Percentiles rank a stretch among this genome's conserved stretches.
Evolutionary conservation across 30 jellyfish, hydroid and myxozoan genomes (phyloP).

Genomic region (Aurelia aurita): DNA sequence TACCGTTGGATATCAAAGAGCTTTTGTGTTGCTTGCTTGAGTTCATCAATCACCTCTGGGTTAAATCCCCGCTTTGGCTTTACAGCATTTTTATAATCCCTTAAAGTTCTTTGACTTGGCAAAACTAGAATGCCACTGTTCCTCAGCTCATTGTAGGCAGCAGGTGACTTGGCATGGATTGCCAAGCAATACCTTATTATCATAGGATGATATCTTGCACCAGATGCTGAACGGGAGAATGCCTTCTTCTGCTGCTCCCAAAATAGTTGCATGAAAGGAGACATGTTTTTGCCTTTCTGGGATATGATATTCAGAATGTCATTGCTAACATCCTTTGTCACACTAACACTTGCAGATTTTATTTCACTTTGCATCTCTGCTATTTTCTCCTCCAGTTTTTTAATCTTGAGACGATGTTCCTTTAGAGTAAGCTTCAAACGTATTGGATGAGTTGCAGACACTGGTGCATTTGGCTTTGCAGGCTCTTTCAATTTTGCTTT

Average conservation of each 20-base stretch:
- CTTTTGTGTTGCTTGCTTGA: neutral
- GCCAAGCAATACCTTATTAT: constrained; percentile 33
- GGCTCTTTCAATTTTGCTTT: constrained; percentile 1
- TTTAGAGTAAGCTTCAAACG: constrained; percentile 15
- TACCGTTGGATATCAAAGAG: constrained; percentile 5
- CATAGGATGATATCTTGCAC: constrained; percentile 28
- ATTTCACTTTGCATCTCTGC: constrained; percentile 28
- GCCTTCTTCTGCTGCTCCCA: constrained; percentile 25
- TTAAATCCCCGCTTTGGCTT: constrained; percentile 23
- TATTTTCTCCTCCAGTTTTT: constrained; percentile 6
- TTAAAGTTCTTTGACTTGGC: constrained; percentile 17
- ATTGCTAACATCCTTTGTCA: constrained; percentile 2
- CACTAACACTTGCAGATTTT: neutral
- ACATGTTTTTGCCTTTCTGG: constrained; percentile 5
- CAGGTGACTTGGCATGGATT: constrained; percentile 7
- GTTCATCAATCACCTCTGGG: constrained; percentile 26
- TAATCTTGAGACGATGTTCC: constrained; percentile 6
- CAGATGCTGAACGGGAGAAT: neutral
- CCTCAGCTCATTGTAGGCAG: constrained; percentile 22
- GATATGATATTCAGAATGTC: neutral
- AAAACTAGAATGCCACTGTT: neutral
- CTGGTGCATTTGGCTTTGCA: constrained; percentile 19
- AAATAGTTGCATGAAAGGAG: constrained; percentile 30
- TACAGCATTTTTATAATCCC: constrained; percentile 8
- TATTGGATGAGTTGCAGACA: constrained; percentile 21